phyloP scores from a whole-genome alignment of 2,888 invertebrate species.

The Eupithecia abbreviata region DNA sequence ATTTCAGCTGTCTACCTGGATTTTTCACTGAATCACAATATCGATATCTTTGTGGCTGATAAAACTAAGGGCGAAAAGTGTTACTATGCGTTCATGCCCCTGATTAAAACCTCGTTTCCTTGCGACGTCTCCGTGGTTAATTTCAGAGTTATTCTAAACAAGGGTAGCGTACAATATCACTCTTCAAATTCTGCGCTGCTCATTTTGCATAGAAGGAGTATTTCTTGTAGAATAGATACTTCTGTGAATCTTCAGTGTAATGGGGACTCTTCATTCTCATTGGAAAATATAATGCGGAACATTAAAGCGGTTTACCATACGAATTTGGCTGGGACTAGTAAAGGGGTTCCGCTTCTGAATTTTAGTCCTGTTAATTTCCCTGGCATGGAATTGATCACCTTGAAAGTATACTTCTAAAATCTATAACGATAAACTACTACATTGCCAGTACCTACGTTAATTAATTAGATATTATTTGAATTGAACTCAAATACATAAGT shows the following conservation, averaged over 20 bases:
- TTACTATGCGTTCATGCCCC: conserved; percentile 65
- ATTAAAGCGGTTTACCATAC: conserved; percentile 63
- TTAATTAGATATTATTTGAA: too few relatives aligned
- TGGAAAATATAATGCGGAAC: conserved; percentile 64
- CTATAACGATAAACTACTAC: background rate
- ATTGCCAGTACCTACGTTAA: background rate
- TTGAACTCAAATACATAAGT: too few relatives aligned
- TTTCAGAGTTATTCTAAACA: conserved; percentile 59
- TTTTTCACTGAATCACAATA: conserved; percentile 57
- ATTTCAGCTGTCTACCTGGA: conserved; percentile 62
- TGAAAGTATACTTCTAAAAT: conserved; percentile 62
- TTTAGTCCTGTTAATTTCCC: conserved; percentile 63
- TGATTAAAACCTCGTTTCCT: conserved; percentile 69
- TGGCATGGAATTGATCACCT: conserved; percentile 67
- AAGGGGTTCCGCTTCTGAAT: conserved; percentile 56
- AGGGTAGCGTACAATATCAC: conserved; percentile 42
- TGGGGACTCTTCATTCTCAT: conserved; percentile 55
- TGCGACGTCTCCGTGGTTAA: conserved; percentile 71
- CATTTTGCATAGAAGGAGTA: conserved; percentile 65
- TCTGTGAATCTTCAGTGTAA: conserved; percentile 55
- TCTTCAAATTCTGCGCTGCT: conserved; percentile 60
- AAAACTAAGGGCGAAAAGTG: conserved; percentile 56
- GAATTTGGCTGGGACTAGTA: conserved; percentile 69
- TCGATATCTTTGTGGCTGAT: conserved; percentile 67
- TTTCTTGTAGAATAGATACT: conserved; percentile 61